Evolutionary conservation across 2,113 vertebrate genomes (phyloP).

Genomic region (Camelus dromedarius): DNA sequence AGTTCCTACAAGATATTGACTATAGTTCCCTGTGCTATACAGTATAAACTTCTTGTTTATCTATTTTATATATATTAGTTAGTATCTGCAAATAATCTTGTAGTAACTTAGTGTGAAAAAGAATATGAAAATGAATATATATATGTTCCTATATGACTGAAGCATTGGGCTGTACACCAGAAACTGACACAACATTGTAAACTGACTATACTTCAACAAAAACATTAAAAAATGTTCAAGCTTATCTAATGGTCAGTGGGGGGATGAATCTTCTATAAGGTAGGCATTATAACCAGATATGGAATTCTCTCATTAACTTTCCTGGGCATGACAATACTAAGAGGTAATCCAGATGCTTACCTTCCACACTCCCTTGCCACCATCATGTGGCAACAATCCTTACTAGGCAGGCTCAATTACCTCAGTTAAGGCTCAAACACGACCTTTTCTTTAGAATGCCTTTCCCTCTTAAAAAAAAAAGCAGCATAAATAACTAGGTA

Average conservation of each 20-base stretch:
- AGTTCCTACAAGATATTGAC: no score
- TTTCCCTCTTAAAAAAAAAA: background rate
- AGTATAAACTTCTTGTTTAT: no score
- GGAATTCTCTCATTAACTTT: background rate
- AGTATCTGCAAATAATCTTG: no score
- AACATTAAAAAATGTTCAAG: background rate
- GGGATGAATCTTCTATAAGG: background rate
- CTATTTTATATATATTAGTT: no score
- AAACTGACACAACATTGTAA: no score
- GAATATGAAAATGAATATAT: no score
- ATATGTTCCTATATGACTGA: no score
- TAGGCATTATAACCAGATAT: background rate
- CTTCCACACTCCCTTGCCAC: background rate
- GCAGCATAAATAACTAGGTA: background rate
- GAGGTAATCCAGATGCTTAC: background rate
- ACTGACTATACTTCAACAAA: no score
- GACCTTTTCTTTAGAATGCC: background rate
- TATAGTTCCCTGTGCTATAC: no score
- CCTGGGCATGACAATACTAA: background rate
- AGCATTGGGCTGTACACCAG: no score
- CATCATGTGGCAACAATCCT: background rate
- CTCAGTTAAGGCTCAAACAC: background rate
- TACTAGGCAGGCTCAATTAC: background rate
- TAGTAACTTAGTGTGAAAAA: no score
- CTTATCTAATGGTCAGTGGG: background rate